Evolutionary conservation across 2,113 vertebrate species (phyloP).

Genomic region (Nanger granti): DNA sequence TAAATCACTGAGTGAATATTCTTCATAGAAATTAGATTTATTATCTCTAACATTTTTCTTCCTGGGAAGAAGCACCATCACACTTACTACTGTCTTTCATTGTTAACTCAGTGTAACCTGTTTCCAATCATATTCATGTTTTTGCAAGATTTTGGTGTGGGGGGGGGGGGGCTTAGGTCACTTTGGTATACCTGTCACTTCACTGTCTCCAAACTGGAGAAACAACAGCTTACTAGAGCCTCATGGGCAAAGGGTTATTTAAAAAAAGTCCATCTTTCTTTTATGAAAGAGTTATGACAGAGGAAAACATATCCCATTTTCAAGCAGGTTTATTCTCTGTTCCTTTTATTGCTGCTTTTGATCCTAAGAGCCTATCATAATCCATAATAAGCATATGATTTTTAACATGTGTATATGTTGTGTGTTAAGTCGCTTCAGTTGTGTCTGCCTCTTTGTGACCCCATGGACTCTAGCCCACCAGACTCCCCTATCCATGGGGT

Average conservation of each 20-base stretch:
- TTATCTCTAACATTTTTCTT: conserved; percentile 23
- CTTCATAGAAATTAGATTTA: background rate
- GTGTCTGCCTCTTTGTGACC: fast-evolving
- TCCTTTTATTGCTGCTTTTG: background rate
- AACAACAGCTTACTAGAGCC: background rate
- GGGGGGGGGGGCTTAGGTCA: background rate
- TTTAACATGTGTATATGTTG: background rate
- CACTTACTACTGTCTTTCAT: background rate
- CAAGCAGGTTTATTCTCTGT: background rate
- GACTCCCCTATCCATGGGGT: background rate
- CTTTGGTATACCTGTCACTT: background rate
- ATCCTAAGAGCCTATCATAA: background rate
- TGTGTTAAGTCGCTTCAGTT: background rate
- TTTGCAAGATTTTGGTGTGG: background rate
- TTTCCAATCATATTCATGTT: background rate
- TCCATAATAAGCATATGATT: background rate
- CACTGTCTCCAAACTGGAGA: background rate
- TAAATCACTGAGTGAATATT: conserved; percentile 13
- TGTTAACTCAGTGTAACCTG: background rate
- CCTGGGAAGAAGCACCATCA: background rate
- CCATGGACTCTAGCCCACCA: background rate
- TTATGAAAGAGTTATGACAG: background rate
- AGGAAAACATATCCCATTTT: background rate
- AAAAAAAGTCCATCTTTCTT: background rate
- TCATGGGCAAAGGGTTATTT: background rate